Percentiles rank a stretch among this genome's conserved stretches.
These are phyloP conservation scores for Chiloscyllium punctatum DNA, from an alignment of 2,797 vertebrate species.

Conservation along the genomic window DNA sequence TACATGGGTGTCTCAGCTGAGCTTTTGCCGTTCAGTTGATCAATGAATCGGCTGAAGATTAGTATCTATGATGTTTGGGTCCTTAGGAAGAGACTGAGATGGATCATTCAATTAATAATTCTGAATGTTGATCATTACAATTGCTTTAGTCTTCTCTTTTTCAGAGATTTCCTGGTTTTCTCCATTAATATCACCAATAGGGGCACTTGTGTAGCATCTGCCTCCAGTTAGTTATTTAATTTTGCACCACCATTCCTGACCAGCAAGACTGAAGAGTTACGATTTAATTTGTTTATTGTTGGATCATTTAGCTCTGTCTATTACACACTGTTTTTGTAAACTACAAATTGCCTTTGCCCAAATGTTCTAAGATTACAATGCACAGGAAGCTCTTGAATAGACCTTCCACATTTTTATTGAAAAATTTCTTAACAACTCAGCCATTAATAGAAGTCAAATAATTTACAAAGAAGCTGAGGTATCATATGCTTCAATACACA, in stretches of 20 bases:
- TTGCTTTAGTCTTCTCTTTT: neutral
- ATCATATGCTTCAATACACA: neutral
- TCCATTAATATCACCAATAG: too few relatives aligned
- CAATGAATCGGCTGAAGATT: neutral
- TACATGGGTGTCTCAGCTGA: too few relatives aligned
- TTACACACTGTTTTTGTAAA: neutral
- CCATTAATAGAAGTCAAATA: neutral
- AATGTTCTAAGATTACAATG: neutral
- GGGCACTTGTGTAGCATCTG: too few relatives aligned
- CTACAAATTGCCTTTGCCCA: neutral
- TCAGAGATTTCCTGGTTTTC: neutral
- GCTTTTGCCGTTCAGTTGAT: too few relatives aligned
- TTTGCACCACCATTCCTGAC: neutral
- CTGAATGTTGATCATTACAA: neutral
- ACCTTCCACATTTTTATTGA: neutral
- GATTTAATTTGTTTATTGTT: neutral
- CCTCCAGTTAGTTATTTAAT: neutral
- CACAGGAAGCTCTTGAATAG: neutral
- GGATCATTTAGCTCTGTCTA: neutral
- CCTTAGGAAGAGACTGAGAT: too few relatives aligned
- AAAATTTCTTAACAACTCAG: constrained; percentile 6
- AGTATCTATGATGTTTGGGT: neutral
- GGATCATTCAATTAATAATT: too few relatives aligned
- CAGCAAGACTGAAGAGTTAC: neutral
- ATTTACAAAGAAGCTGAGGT: neutral